Evolutionary conservation across 2,113 vertebrate genomes (phyloP).

Genomic region (Gnathonemus echidnorhynchus): DNA sequence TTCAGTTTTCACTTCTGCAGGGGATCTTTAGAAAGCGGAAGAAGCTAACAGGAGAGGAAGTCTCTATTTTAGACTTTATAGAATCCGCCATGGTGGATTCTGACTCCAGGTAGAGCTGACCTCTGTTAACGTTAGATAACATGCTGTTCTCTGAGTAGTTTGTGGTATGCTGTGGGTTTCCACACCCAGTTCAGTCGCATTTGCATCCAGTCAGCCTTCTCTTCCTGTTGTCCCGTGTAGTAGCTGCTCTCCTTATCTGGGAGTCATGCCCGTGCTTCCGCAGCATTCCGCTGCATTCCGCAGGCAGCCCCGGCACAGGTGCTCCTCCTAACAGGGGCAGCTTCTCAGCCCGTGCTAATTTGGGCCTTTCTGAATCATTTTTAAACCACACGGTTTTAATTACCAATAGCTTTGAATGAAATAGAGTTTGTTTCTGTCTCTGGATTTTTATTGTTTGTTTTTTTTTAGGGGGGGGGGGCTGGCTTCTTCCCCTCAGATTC

Average conservation of each 20-base stretch:
- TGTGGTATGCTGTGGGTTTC: neutral
- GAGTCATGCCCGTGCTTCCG: neutral
- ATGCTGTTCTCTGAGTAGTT: neutral
- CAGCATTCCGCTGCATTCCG: neutral
- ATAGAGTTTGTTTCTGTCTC: neutral
- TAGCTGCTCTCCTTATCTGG: neutral
- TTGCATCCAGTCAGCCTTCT: neutral
- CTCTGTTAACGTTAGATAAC: neutral
- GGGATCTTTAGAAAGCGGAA: constrained; percentile 39
- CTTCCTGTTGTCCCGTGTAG: no score
- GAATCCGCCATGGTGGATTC: no score
- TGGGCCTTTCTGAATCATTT: neutral
- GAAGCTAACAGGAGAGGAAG: constrained; percentile 24
- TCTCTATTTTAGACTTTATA: neutral
- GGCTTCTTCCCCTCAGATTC: neutral
- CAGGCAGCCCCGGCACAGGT: neutral
- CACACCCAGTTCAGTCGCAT: neutral
- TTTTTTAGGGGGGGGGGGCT: neutral
- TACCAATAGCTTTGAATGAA: neutral
- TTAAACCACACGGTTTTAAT: neutral
- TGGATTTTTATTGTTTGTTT: neutral
- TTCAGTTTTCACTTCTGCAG: constrained; percentile 64
- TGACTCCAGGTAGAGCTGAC: neutral
- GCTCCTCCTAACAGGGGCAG: neutral
- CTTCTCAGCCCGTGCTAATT: neutral